Evolutionary conservation across 2,888 invertebrate species (phyloP).

Genomic region (Pseudeuparius sepicola): DNA sequence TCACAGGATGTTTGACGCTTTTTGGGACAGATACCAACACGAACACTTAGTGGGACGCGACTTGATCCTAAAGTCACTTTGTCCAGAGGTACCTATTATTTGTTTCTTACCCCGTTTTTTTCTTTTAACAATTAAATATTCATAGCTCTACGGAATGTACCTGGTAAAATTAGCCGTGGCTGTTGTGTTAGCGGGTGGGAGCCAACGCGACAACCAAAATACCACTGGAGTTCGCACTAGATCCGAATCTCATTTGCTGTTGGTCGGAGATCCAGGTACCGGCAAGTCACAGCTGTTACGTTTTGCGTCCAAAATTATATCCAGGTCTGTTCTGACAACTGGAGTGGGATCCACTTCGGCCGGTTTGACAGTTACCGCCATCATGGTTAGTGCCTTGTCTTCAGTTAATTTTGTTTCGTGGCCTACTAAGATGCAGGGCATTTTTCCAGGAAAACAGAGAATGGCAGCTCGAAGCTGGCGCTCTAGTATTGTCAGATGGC

Average conservation of each 20-base stretch:
- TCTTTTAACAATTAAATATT: slow-evolving; percentile 6
- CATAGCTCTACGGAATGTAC: slow-evolving; percentile 77
- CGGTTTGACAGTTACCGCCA: slow-evolving; percentile 79
- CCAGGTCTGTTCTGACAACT: slow-evolving; percentile 74
- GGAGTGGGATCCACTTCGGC: slow-evolving; percentile 81
- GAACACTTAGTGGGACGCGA: slow-evolving; percentile 65
- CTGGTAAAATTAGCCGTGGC: slow-evolving; percentile 77
- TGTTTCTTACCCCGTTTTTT: too few species aligned
- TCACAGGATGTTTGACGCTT: slow-evolving; percentile 54
- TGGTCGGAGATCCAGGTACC: slow-evolving; percentile 84
- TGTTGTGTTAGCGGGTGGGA: slow-evolving; percentile 53
- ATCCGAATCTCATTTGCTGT: slow-evolving; percentile 74
- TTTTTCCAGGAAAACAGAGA: slow-evolving; percentile 66
- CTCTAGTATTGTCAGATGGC: slow-evolving; percentile 77
- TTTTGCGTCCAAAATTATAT: slow-evolving; percentile 54
- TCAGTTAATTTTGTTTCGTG: too few species aligned
- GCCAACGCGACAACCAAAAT: slow-evolving; percentile 37
- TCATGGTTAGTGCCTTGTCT: slow-evolving; percentile 50
- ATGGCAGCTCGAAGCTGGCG: slow-evolving; percentile 88
- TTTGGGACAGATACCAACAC: slow-evolving; percentile 56
- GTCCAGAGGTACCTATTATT: slow-evolving; percentile 78
- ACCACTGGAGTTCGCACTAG: slow-evolving; percentile 40
- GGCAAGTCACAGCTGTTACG: slow-evolving; percentile 80
- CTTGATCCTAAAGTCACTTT: slow-evolving; percentile 67
- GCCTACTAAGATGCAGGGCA: too few species aligned